Conservation (phyloP, 2,797 vertebrate genomes). For the Euthynnus affinis region DNA sequence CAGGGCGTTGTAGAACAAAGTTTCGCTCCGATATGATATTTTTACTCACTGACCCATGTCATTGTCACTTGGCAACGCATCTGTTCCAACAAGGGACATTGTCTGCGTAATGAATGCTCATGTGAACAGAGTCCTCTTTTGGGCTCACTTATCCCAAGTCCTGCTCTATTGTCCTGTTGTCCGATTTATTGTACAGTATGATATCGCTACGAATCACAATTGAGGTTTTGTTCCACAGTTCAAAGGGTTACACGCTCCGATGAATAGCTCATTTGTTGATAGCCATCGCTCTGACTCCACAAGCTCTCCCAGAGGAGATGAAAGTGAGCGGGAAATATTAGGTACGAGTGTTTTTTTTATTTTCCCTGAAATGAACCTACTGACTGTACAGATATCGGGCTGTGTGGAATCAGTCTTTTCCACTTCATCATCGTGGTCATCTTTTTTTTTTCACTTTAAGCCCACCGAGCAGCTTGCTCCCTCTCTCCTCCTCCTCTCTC, state of each 20-base stretch:
- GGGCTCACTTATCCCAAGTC: neutral
- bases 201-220: neutral
- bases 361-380: constrained; percentile 24
- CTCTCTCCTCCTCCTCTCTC: neutral
- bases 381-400: constrained; percentile 19
- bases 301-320: constrained; percentile 11
- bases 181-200: neutral
- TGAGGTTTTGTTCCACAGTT: constrained; percentile 24
- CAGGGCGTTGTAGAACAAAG: neutral
- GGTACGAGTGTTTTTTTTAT: constrained; percentile 4
- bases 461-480: constrained; percentile 2
- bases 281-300: constrained; percentile 37
- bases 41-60: too few relatives aligned
- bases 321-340: constrained; percentile 20
- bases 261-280: constrained; percentile 39
- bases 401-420: constrained; percentile 16
- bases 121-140: neutral
- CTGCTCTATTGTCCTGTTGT: neutral
- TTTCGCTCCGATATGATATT: too few relatives aligned
- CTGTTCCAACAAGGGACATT: neutral
- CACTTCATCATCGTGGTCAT: constrained; percentile 24
- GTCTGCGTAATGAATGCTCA: neutral
- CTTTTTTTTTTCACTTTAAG: constrained; percentile 34
- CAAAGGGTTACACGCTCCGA: constrained; percentile 13
- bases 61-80: too few relatives aligned